Conservation (phyloP, 1,140 invertebrate species). For the Sminthurinus signatus region DNA sequence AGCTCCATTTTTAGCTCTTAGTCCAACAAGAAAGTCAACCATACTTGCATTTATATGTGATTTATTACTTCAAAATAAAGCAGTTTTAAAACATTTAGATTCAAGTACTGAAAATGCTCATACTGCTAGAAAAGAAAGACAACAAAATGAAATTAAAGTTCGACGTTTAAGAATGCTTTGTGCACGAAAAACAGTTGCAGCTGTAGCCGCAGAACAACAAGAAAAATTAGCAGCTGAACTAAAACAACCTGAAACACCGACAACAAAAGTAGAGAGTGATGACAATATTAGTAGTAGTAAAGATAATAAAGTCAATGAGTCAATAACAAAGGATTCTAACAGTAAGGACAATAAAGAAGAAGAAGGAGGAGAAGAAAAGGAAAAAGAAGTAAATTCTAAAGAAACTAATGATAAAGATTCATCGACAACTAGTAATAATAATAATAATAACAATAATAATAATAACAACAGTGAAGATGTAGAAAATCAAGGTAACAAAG, state of each 20-base stretch:
- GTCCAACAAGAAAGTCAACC: constrained; percentile 75
- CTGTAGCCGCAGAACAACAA: constrained; percentile 42
- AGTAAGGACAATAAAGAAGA: neutral
- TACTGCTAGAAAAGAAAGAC: constrained; percentile 30
- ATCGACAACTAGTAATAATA: too few relatives aligned
- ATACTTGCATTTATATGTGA: constrained; percentile 87
- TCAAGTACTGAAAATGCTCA: constrained; percentile 31
- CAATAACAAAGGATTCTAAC: neutral
- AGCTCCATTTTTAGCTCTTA: constrained; percentile 77
- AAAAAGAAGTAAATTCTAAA: too few relatives aligned
- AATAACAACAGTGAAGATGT: too few relatives aligned
- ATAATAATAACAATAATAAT: too few relatives aligned
- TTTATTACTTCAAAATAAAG: constrained; percentile 84
- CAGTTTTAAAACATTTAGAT: constrained; percentile 36
- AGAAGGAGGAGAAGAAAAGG: too few relatives aligned
- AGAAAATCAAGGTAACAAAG: too few relatives aligned
- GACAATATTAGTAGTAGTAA: neutral
- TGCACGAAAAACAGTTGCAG: constrained; percentile 63
- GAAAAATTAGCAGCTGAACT: constrained; percentile 28
- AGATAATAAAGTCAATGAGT: neutral
- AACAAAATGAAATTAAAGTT: constrained; percentile 40
- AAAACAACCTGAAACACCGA: constrained; percentile 8
- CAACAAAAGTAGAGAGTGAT: neutral
- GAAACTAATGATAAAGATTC: too few relatives aligned
- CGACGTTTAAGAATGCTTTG: constrained; percentile 63